Percentiles rank a stretch among this genome's conserved stretches.
These are phyloP conservation scores for Calephelis virginiensis DNA, from an alignment of 1,140 invertebrate genomes.

Conservation along the genomic window DNA sequence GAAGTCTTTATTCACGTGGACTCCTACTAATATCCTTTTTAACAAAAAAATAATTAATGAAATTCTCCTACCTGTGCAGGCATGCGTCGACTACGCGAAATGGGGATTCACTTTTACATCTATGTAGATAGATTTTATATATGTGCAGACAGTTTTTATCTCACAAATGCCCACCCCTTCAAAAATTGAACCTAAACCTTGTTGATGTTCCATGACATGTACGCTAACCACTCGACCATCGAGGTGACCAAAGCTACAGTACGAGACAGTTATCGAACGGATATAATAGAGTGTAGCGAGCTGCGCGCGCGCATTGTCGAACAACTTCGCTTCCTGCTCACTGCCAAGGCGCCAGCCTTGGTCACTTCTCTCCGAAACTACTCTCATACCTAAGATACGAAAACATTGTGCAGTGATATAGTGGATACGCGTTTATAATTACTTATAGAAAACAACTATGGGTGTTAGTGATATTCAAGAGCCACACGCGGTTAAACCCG, in stretches of 20 bases:
- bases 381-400: not conserved
- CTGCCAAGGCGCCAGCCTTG: conserved; percentile 3
- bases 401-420: not conserved
- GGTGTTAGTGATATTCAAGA: conserved; percentile 25
- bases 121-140: no score
- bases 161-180: no score
- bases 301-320: not conserved
- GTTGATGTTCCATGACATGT: no score
- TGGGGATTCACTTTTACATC: no score
- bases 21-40: no score
- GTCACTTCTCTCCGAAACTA: not conserved
- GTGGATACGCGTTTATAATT: not conserved
- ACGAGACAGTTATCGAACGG: not conserved
- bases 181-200: no score
- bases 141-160: no score
- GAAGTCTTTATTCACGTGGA: no score
- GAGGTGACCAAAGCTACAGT: not conserved
- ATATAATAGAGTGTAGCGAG: not conserved
- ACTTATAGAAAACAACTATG: conserved; percentile 11
- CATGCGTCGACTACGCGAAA: no score
- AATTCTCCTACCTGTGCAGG: no score
- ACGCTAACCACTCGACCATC: no score
- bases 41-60: no score
- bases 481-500: conserved; percentile 11
- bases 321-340: not conserved